phyloP scores from a whole-genome alignment of 2,888 invertebrate genomes.

The Eupithecia pulchellata region DNA sequence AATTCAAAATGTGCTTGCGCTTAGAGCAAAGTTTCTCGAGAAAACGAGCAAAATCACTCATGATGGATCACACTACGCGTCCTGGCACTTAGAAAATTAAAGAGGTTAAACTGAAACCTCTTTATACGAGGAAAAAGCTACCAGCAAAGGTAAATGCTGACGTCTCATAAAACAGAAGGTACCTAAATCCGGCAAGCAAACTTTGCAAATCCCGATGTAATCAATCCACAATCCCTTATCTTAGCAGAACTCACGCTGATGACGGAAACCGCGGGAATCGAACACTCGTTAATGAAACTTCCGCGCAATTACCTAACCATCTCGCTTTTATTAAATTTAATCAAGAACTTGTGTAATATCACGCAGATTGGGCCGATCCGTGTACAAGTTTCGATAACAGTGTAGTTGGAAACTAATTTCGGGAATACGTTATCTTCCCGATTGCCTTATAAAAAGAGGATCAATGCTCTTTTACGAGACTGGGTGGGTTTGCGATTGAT shows the following conservation, averaged over 20 bases:
- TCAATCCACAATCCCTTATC: constrained; percentile 34
- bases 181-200: constrained; percentile 21
- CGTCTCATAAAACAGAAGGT: constrained; percentile 5
- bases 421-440: constrained; percentile 79
- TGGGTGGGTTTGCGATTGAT: constrained; percentile 46
- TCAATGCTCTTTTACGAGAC: constrained; percentile 68
- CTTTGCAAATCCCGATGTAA: constrained; percentile 34
- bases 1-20: background rate
- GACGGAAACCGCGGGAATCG: constrained; percentile 74
- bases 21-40: background rate
- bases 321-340: constrained; percentile 86
- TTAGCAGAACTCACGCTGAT: constrained; percentile 41
- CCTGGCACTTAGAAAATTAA: background rate
- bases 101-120: background rate
- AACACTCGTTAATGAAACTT: constrained; percentile 83
- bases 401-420: constrained; percentile 83
- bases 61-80: constrained; percentile 2
- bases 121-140: background rate
- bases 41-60: background rate
- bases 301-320: constrained; percentile 82
- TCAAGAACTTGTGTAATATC: constrained; percentile 85
- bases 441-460: constrained; percentile 79
- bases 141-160: constrained; percentile 7
- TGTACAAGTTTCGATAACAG: constrained; percentile 83
- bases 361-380: constrained; percentile 84